These are phyloP conservation scores for Oncorhynchus kisutch DNA, from an alignment of 2,113 vertebrate species.

Conservation along the genomic window DNA sequence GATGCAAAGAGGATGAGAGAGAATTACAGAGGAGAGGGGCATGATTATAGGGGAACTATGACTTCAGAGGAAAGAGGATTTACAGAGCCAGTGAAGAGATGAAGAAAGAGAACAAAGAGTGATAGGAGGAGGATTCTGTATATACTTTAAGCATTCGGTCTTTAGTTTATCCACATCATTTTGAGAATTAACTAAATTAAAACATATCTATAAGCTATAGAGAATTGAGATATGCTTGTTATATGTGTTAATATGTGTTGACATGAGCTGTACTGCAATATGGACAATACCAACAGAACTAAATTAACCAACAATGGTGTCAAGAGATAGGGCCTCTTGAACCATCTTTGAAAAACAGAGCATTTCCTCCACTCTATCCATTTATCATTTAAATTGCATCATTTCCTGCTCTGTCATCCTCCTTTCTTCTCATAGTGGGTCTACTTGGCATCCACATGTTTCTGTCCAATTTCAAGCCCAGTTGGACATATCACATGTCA, in stretches of 20 bases:
- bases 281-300: background rate
- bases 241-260: too few relatives aligned
- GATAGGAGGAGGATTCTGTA: conserved; percentile 30
- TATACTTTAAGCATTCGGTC: too few relatives aligned
- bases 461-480: conserved; percentile 45
- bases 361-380: too few relatives aligned
- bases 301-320: background rate
- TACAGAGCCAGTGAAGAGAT: conserved; percentile 46
- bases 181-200: too few relatives aligned
- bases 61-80: conserved; percentile 58
- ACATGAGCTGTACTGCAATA: background rate
- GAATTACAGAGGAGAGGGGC: conserved; percentile 51
- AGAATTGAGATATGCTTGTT: too few relatives aligned
- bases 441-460: conserved; percentile 42
- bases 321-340: too few relatives aligned
- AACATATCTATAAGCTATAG: too few relatives aligned
- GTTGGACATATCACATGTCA: conserved; percentile 55
- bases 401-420: too few relatives aligned
- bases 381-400: too few relatives aligned
- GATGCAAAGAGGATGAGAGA: conserved; percentile 66
- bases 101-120: background rate
- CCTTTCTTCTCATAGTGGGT: conserved; percentile 34
- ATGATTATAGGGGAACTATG: conserved; percentile 54
- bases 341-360: too few relatives aligned
- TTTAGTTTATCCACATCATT: background rate